Percentiles rank a stretch among this genome's conserved stretches.
Evolutionary conservation across 2,797 vertebrate species (phyloP).

Genomic region (Pipistrellus nathusii): DNA sequence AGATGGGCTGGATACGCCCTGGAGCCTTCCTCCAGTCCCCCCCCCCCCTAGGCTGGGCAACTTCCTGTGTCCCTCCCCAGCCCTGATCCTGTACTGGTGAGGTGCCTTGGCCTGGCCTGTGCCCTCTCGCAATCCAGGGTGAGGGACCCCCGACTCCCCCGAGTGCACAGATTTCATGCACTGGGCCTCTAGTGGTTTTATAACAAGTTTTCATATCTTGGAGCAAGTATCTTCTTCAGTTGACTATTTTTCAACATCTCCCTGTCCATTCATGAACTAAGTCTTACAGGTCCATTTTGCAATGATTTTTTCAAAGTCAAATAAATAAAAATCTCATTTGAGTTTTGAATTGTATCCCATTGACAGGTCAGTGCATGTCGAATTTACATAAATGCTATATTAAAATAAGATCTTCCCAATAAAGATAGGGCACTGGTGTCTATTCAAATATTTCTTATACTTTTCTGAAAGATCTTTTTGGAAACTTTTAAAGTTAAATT

Average conservation of each 20-base stretch:
- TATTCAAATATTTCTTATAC: background rate
- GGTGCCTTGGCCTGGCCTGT: too few relatives aligned
- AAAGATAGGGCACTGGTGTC: background rate
- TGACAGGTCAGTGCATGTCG: background rate
- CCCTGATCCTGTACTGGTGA: too few relatives aligned
- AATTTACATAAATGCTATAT: background rate
- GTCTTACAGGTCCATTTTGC: background rate
- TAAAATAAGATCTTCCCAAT: background rate
- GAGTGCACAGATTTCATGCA: too few relatives aligned
- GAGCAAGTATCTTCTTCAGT: background rate
- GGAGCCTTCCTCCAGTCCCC: too few relatives aligned
- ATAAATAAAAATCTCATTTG: background rate
- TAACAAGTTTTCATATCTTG: background rate
- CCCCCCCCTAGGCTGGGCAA: too few relatives aligned
- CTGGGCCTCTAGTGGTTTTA: background rate
- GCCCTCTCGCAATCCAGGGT: too few relatives aligned
- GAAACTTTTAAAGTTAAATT: background rate
- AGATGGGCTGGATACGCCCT: too few relatives aligned
- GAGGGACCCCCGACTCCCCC: too few relatives aligned
- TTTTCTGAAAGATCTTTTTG: background rate
- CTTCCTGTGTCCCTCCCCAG: too few relatives aligned
- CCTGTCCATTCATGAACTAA: background rate
- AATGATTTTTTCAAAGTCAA: background rate
- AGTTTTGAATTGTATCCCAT: background rate
- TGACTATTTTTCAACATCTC: background rate